phyloP scores from a whole-genome alignment of 2,113 vertebrate genomes.

The Galemys pyrenaicus region DNA sequence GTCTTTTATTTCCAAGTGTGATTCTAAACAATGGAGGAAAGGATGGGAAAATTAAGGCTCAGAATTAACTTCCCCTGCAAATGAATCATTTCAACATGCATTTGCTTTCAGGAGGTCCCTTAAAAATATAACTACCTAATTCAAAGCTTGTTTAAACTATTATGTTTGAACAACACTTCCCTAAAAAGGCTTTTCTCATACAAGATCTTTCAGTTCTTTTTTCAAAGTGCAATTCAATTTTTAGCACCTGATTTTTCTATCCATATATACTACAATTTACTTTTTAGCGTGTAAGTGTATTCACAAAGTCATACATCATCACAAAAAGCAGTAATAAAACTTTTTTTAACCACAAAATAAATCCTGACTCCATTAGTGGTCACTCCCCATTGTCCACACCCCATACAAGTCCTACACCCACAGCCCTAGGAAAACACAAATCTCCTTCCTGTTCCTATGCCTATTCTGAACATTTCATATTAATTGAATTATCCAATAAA shows the following conservation, averaged over 20 bases:
- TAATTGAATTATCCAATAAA: neutral
- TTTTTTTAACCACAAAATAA: neutral
- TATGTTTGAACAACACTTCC: neutral
- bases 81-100: too few relatives aligned
- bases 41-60: neutral
- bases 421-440: neutral
- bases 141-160: neutral
- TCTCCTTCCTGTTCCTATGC: neutral
- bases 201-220: neutral
- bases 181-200: neutral
- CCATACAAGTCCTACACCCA: accelerated
- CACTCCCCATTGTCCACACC: neutral
- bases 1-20: neutral
- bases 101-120: neutral
- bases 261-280: neutral
- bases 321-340: neutral
- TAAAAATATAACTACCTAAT: neutral
- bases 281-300: neutral
- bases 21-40: neutral
- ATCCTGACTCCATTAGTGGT: neutral
- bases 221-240: neutral
- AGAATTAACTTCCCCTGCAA: neutral
- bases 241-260: neutral
- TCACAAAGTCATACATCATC: neutral
- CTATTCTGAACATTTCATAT: neutral